Evolutionary conservation across 1,140 invertebrate species (phyloP).

Genomic region (Episyrphus balteatus): DNA sequence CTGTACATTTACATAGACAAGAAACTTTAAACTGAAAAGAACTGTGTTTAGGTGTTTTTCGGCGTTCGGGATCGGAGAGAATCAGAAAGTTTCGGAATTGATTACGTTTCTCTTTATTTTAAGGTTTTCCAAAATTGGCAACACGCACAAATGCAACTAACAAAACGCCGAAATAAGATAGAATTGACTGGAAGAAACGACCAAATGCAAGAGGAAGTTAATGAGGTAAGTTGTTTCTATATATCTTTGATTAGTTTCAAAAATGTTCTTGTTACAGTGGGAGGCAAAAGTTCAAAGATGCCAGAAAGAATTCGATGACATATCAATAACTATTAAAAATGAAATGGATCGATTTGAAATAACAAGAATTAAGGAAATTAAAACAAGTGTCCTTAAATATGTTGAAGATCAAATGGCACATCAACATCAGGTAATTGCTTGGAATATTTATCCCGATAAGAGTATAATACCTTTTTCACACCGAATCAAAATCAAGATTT

Average conservation of each 20-base stretch:
- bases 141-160: conserved; percentile 86
- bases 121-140: conserved; percentile 92
- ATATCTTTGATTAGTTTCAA: not conserved
- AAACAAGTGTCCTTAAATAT: conserved; percentile 78
- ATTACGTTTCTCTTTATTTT: conserved; percentile 14
- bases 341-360: conserved; percentile 91
- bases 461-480: not conserved
- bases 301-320: conserved; percentile 93
- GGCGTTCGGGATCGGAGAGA: too few species aligned
- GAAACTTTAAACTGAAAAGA: too few species aligned
- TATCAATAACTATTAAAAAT: conserved; percentile 91
- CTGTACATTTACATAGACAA: too few species aligned
- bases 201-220: conserved; percentile 78
- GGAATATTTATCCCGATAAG: conserved; percentile 3
- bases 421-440: conserved; percentile 85
- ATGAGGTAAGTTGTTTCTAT: conserved; percentile 53
- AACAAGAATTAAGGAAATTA: conserved; percentile 81
- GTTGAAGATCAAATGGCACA: conserved; percentile 89
- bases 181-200: conserved; percentile 78
- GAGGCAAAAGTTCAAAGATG: conserved; percentile 91
- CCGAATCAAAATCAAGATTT: too few species aligned
- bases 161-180: conserved; percentile 87
- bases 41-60: too few species aligned
- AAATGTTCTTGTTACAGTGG: conserved; percentile 51
- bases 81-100: too few species aligned